A percentile compares a stretch with the other conserved stretches of the same genome.
These are phyloP conservation scores for Cactoblastis cactorum DNA, from an alignment of 2,888 invertebrate genomes.

Conservation along the genomic window DNA sequence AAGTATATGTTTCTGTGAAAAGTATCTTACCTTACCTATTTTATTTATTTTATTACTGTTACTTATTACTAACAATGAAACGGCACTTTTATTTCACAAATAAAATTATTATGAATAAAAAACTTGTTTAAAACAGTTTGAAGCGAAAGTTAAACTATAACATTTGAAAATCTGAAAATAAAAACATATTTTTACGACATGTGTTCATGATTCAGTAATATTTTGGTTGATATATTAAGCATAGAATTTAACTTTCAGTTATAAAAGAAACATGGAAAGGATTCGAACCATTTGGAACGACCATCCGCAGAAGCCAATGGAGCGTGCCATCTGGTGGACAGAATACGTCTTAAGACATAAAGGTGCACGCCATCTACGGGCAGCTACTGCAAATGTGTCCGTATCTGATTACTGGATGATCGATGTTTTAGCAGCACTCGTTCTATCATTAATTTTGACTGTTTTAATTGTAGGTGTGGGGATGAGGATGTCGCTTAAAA, in stretches of 20 bases:
- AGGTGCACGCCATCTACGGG: conserved; percentile 29
- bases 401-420: conserved; percentile 6
- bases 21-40: too few relatives aligned
- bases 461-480: not conserved
- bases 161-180: too few relatives aligned
- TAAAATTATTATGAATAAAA: too few relatives aligned
- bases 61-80: too few relatives aligned
- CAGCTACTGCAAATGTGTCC: conserved; percentile 2
- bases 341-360: conserved; percentile 33
- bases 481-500: too few relatives aligned
- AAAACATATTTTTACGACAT: too few relatives aligned
- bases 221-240: not conserved
- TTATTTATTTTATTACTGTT: too few relatives aligned
- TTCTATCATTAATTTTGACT: not conserved
- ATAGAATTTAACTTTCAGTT: not conserved
- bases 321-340: conserved; percentile 36
- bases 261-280: not conserved
- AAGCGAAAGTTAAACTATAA: too few relatives aligned
- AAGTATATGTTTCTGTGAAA: too few relatives aligned
- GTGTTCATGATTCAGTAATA: too few relatives aligned
- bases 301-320: conserved; percentile 7
- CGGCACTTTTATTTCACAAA: too few relatives aligned
- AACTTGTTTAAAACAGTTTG: too few relatives aligned
- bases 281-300: conserved; percentile 3
- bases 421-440: not conserved